Conservation (phyloP, 2,113 vertebrate genomes). For the Melanocharis versteri region DNA sequence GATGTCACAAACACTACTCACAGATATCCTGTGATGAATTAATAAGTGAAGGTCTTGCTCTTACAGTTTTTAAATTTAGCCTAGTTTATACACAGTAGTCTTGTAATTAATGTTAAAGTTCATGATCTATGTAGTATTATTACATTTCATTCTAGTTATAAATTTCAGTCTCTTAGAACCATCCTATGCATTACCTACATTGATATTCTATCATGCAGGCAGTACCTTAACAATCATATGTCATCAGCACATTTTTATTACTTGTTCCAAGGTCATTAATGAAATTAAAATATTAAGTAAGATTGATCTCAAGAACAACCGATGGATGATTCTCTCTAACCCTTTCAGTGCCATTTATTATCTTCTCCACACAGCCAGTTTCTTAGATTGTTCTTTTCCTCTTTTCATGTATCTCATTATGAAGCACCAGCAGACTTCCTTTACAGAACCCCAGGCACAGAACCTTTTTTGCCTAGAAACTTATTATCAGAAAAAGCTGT, state of each 20-base stretch:
- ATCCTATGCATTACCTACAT: neutral
- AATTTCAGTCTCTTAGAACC: neutral
- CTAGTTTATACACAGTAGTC: neutral
- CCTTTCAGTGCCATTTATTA: neutral
- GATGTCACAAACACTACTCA: neutral
- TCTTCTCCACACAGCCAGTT: neutral
- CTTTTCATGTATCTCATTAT: neutral
- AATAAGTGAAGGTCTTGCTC: neutral
- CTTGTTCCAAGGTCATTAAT: slow-evolving; percentile 22
- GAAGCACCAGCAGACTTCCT: neutral
- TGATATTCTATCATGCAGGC: neutral
- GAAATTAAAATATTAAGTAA: slow-evolving; percentile 40
- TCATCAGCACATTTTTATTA: slow-evolving; percentile 7
- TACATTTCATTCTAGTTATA: neutral
- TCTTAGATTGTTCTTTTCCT: neutral
- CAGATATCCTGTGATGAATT: neutral
- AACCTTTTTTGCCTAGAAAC: neutral
- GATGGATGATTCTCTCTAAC: neutral
- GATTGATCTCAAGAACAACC: neutral
- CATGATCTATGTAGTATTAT: neutral
- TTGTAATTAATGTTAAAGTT: neutral
- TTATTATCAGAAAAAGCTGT: neutral
- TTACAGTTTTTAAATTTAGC: neutral
- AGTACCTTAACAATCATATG: neutral
- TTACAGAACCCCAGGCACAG: neutral